Percentiles rank a stretch among this genome's conserved stretches.
Evolutionary conservation across 30 jellyfish, hydroid and myxozoan species (phyloP).

Genomic region (Phacellophora camtschatica): DNA sequence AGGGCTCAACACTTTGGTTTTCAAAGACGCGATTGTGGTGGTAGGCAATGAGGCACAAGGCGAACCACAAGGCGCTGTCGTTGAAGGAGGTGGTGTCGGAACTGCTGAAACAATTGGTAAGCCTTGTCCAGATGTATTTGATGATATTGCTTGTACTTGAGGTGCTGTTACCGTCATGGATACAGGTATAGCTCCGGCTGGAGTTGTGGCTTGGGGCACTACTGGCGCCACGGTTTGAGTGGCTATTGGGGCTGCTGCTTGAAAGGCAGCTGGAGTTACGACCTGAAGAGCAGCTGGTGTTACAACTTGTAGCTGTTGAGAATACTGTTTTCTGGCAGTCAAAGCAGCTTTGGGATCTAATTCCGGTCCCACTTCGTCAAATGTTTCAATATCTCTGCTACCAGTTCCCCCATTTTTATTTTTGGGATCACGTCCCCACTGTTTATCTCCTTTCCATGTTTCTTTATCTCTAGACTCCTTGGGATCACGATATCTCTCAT

Average conservation of each 20-base stretch:
- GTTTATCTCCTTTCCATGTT: too few species aligned
- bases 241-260: too few species aligned
- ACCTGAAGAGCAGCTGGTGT: too few species aligned
- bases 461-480: background rate
- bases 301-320: conserved; percentile 38
- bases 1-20: background rate
- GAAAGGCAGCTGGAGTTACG: too few species aligned
- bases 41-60: background rate
- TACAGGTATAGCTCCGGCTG: conserved; percentile 51
- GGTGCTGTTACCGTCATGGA: conserved; percentile 16
- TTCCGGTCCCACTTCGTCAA: too few species aligned
- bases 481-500: too few species aligned
- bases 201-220: conserved; percentile 15
- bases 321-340: too few species aligned
- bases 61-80: background rate
- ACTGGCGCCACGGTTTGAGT: background rate
- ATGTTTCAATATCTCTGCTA: too few species aligned
- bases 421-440: too few species aligned
- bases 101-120: background rate
- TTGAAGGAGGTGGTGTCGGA: background rate
- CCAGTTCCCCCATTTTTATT: too few species aligned
- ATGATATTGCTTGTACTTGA: conserved; percentile 3
- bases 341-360: too few species aligned
- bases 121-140: background rate
- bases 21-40: conserved; percentile 3